These are phyloP conservation scores for Mus minutoides DNA, from an alignment of 2,797 vertebrate species.

Conservation along the genomic window DNA sequence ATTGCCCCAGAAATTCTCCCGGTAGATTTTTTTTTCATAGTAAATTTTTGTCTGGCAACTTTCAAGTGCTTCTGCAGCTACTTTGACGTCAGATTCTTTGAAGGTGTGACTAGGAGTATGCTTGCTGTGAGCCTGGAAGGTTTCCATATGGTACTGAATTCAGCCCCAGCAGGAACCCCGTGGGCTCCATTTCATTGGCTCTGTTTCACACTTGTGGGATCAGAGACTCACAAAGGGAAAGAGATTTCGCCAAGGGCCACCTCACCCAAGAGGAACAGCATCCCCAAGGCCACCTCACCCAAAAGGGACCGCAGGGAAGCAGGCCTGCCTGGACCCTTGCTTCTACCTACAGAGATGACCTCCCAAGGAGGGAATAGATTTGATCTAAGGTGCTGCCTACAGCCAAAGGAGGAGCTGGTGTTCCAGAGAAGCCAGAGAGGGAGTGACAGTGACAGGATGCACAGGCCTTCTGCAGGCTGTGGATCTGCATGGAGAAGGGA, in stretches of 20 bases:
- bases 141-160: neutral
- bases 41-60: constrained; percentile 17
- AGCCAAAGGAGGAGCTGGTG: neutral
- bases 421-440: neutral
- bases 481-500: neutral
- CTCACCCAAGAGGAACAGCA: neutral
- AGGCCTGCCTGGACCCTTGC: neutral
- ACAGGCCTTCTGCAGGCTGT: neutral
- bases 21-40: neutral
- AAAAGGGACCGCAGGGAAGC: neutral
- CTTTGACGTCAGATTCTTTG: constrained; percentile 4
- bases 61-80: constrained; percentile 10
- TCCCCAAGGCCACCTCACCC: neutral
- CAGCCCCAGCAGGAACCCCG: neutral
- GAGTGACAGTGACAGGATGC: neutral
- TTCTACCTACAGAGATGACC: neutral
- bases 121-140: neutral
- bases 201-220: neutral
- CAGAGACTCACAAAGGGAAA: neutral
- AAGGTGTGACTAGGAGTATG: neutral
- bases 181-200: neutral
- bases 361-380: neutral
- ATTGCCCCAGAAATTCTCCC: neutral
- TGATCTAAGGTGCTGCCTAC: neutral
- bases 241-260: neutral